Evolutionary conservation across 2,888 invertebrate species (phyloP), one percentile per base, ranked within the genome.

Genomic region (Alentia gelatinosa): DNA sequence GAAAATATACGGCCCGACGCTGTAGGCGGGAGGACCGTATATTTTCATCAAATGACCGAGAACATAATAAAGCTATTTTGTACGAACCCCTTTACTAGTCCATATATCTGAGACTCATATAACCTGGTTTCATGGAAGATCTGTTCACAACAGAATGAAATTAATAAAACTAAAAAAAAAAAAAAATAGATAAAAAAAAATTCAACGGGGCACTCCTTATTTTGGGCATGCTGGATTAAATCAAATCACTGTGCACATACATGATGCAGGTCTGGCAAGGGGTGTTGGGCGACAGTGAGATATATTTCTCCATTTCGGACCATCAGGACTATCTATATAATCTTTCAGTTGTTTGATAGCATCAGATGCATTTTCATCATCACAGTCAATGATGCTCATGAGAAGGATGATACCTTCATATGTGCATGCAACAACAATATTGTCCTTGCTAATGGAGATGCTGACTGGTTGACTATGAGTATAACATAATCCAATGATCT

Each of bases 371-470:
- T 79, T n/a, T 0, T 19, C 19, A 1, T 79, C 79, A 79, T 35
- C 19, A 35, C 19, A 1, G 30, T 86, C 86, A 5, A 86, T 50
- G 30, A 86, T 42, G 86, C 47, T 86, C 4, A 94, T 90, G 90
- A 94, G 89, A 93, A 94, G 93, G 68, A 94, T 92, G 35, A 94
- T 90, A 15, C 94, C 94, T 91, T 94, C 94, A 75, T 94, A 94
- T 91, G 93, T 93, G 19, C 94, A 94, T 83, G 94, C 92, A 40
- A 93, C 39, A 35, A 94, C 90, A 33, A 93, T 89, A 1, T 92
- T 91, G 15, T 93, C 79, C 1, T 92, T 75, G n/a, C 93, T 93
- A n/a, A 94, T 91, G 7, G 90, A 89, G 0, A 94, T 79, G 63
- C 91, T 92, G 90, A 94, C 92, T 0, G 93, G 93, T 19, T 93